Base-by-base conservation (phyloP, 1,140 invertebrate genomes). In the Papilio aristodemus region DNA sequence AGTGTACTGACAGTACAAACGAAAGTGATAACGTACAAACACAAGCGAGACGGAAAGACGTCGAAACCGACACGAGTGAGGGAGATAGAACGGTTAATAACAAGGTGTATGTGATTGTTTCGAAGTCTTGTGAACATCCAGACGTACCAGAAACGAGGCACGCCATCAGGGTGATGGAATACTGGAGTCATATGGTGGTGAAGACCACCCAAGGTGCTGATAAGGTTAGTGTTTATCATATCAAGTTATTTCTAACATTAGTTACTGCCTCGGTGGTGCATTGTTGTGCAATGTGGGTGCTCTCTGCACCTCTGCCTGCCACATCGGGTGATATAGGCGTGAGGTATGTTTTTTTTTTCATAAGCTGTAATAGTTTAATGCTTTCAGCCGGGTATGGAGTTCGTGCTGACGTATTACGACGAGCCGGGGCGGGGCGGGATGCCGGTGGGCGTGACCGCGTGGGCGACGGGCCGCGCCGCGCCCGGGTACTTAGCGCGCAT, bases 171-270 rank as follows among this genome's bases (percentile, higher is more conserved):
- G 96, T 97, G 3, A 93, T 93, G 5, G 94, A 96, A 25, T 98
- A 97, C 73, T 97, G 96, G 96, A 97, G 96, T 54, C 95, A 95
- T 70, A 96, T 97, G 95, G 95, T 97, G 0, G 96, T 97, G 68
- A 95, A 94, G 88, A 95, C 96, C 2, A 89, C 93, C 36, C 89
- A 91, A 37, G 92, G 94, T 37, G 90, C 93, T 60, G 84, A 94
- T 72, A 91, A 95, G 85, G 94, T 95, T 71, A 69, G 57, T 62
- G n/a, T n/a, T n/a, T n/a, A n/a, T n/a, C n/a, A n/a, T n/a, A n/a
- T n/a, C n/a, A n/a, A n/a, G n/a, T n/a, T n/a, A n/a, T n/a, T n/a
- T n/a, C n/a, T n/a, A n/a, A n/a, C n/a, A n/a, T n/a, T n/a, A n/a
- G n/a, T n/a, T n/a, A n/a, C n/a, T n/a, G n/a, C n/a, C n/a, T n/a